Evolutionary conservation across 1,140 invertebrate species (phyloP).

Genomic region (Apolygus lucorum): DNA sequence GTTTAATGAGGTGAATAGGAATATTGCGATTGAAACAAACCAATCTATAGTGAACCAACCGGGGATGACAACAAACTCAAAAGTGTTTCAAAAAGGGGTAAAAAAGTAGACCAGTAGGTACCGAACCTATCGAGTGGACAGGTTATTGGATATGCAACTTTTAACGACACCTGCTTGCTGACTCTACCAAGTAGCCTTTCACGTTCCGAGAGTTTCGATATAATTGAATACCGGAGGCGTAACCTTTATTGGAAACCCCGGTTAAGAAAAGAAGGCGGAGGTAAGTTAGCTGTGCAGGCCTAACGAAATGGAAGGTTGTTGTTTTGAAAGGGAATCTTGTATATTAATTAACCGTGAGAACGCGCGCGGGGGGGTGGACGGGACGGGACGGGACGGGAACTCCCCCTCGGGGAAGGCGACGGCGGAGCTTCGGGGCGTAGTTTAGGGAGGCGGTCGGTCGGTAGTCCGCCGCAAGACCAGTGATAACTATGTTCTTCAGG

Average conservation of each 20-base stretch:
- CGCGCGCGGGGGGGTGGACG: not conserved
- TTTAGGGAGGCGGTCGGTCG: not conserved
- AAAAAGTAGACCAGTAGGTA: no score
- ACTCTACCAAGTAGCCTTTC: not conserved
- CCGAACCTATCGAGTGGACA: no score
- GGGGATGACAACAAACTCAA: no score
- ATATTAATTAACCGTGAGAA: slow-evolving; percentile 5
- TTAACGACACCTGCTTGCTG: not conserved
- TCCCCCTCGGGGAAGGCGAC: not conserved
- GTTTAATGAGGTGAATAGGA: no score
- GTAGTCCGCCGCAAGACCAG: not conserved
- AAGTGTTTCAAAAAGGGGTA: no score
- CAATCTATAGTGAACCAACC: no score
- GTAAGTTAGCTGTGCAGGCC: not conserved
- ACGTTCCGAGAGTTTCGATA: slow-evolving; percentile 4
- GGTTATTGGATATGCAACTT: not conserved
- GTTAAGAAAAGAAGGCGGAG: slow-evolving; percentile 4
- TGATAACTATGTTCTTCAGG: slow-evolving; percentile 28
- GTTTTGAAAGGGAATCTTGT: slow-evolving; percentile 15
- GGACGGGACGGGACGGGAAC: not conserved
- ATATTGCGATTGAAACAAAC: no score
- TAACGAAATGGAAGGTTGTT: slow-evolving; percentile 11
- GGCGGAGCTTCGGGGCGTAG: not conserved
- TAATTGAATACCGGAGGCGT: not conserved
- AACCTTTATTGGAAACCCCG: not conserved